Percentiles rank a stretch among this genome's conserved stretches.
phyloP scores from a whole-genome alignment of 1,140 invertebrate species.

The Lithobius niger region DNA sequence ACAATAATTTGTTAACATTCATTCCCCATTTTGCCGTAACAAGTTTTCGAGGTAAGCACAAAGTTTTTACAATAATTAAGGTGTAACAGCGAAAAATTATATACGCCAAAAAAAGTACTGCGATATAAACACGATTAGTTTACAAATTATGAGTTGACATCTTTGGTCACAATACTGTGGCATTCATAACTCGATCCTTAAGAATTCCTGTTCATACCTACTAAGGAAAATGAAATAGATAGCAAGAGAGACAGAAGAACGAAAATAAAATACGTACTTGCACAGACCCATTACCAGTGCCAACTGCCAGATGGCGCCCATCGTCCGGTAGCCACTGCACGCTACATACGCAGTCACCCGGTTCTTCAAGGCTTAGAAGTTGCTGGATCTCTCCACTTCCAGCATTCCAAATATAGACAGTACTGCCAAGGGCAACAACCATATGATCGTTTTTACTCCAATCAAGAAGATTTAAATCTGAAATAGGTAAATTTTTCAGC shows the following conservation, averaged over 20 bases:
- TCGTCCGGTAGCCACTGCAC: conserved; percentile 86
- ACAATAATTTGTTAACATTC: no score
- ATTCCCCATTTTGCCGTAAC: no score
- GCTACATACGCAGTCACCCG: conserved; percentile 64
- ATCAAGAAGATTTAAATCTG: conserved; percentile 89
- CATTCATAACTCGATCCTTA: neutral
- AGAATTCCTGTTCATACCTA: neutral
- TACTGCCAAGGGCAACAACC: conserved; percentile 72
- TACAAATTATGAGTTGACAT: no score
- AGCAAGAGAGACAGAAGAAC: no score
- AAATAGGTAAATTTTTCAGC: conserved; percentile 20
- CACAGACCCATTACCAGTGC: conserved; percentile 56
- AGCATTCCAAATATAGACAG: conserved; percentile 94
- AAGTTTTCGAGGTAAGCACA: no score
- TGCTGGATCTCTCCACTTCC: conserved; percentile 70
- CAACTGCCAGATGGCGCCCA: conserved; percentile 75
- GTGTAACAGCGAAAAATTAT: no score
- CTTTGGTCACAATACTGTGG: no score
- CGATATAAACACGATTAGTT: no score
- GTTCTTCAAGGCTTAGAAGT: conserved; percentile 62
- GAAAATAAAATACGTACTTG: conserved; percentile 24
- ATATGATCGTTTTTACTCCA: conserved; percentile 89
- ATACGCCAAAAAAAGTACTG: no score
- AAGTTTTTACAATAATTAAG: no score
- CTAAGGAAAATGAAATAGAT: no score